Evolutionary conservation across 2,113 vertebrate genomes (phyloP).

Genomic region (Petaurus breviceps): DNA sequence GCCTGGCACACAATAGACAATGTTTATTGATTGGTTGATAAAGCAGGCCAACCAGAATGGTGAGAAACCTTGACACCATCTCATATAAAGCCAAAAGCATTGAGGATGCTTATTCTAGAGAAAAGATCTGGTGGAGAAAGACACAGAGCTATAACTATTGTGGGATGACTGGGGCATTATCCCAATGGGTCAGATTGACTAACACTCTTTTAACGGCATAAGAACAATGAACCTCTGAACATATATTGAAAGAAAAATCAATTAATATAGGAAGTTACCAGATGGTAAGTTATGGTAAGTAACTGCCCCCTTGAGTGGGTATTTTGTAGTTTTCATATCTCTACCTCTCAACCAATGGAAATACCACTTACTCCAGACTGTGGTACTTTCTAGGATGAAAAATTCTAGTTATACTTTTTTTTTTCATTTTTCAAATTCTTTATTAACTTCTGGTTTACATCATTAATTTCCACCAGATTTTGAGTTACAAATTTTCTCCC

Average conservation of each 20-base stretch:
- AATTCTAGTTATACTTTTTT: background rate
- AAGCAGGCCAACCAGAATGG: background rate
- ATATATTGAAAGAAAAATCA: background rate
- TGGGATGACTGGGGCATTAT: background rate
- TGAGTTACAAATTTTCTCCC: too few species aligned
- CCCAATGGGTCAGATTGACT: background rate
- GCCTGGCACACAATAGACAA: background rate
- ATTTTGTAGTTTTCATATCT: background rate
- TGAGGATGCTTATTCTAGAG: background rate
- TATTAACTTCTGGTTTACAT: too few species aligned
- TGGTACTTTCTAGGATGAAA: background rate
- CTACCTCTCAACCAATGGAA: background rate
- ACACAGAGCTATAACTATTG: background rate
- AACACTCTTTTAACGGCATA: background rate
- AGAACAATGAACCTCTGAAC: background rate
- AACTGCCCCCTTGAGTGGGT: background rate
- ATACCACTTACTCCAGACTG: background rate
- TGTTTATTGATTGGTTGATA: constrained; percentile 3
- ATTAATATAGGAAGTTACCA: background rate
- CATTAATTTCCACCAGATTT: too few species aligned
- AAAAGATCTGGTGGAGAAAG: background rate
- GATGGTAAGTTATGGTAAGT: background rate
- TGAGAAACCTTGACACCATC: background rate
- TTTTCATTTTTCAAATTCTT: too few species aligned
- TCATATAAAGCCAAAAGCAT: background rate